Conservation (phyloP, 1,140 invertebrate genomes). For the Pemphigus obesinymphae region DNA sequence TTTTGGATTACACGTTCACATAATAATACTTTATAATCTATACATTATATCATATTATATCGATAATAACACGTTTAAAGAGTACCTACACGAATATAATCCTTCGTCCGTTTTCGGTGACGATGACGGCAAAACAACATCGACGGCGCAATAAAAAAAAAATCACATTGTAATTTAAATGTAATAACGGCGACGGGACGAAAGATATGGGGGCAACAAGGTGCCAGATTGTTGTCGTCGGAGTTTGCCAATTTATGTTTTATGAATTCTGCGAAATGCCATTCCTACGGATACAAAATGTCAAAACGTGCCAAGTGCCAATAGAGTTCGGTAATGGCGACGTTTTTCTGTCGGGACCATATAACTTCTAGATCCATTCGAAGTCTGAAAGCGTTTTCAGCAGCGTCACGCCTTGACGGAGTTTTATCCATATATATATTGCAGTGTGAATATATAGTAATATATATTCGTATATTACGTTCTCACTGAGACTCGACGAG, state of each 20-base stretch:
- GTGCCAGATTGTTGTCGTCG: slow-evolving; percentile 24
- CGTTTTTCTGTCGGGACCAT: not conserved
- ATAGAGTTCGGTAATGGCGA: not conserved
- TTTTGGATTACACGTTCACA: too few relatives aligned
- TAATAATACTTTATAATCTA: too few relatives aligned
- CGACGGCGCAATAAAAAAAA: not conserved
- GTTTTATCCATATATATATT: too few relatives aligned
- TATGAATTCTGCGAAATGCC: slow-evolving; percentile 7
- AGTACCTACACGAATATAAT: not conserved
- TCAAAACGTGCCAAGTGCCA: slow-evolving; percentile 19
- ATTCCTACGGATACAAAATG: slow-evolving; percentile 1
- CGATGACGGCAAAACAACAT: not conserved
- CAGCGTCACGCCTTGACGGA: too few relatives aligned
- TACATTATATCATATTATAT: too few relatives aligned
- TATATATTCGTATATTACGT: not conserved
- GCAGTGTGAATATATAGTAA: not conserved
- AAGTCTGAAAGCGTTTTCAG: too few relatives aligned
- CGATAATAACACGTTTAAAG: not conserved
- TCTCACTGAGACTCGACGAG: not conserved
- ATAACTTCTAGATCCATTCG: not conserved
- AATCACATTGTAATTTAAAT: not conserved
- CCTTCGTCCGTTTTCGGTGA: not conserved
- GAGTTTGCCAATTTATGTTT: slow-evolving; percentile 38
- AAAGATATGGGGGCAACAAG: not conserved
- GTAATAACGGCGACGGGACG: not conserved